Conservation (phyloP, 1,140 invertebrate genomes). For the Arctopsyche grandis region DNA sequence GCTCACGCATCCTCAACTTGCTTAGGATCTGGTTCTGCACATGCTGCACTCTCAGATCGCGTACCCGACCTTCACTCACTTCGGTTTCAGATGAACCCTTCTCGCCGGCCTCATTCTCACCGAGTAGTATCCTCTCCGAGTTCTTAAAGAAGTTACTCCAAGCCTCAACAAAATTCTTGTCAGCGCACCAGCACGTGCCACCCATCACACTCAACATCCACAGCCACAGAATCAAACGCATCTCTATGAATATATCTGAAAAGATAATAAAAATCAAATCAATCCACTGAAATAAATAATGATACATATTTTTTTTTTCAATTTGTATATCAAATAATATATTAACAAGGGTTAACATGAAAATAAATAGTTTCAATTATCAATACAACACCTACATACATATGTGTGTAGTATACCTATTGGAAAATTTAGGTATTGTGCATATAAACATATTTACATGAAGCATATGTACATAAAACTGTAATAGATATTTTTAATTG, state of each 20-base stretch:
- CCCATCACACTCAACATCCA: background rate
- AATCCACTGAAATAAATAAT: too few species aligned
- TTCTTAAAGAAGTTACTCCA: slow-evolving; percentile 48
- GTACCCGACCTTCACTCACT: slow-evolving; percentile 57
- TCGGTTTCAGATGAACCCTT: slow-evolving; percentile 53
- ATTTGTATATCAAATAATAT: too few species aligned
- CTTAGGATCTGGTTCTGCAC: slow-evolving; percentile 69
- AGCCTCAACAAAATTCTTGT: slow-evolving; percentile 38
- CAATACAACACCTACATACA: too few species aligned
- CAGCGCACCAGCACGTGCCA: background rate
- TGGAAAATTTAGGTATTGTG: too few species aligned
- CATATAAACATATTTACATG: too few species aligned
- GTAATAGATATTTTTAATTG: too few species aligned
- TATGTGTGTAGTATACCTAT: too few species aligned
- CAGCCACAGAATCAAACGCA: slow-evolving; percentile 8
- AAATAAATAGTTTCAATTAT: too few species aligned
- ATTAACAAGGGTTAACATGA: too few species aligned
- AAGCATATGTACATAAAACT: too few species aligned
- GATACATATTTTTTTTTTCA: too few species aligned
- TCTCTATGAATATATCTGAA: background rate
- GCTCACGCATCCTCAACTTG: slow-evolving; percentile 66
- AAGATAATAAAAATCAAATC: background rate
- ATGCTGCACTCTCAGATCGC: slow-evolving; percentile 65
- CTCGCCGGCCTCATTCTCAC: slow-evolving; percentile 51
- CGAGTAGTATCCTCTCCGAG: slow-evolving; percentile 32